phyloP scores from a whole-genome alignment of 2,888 invertebrate genomes.

The Parasteatoda lunata region DNA sequence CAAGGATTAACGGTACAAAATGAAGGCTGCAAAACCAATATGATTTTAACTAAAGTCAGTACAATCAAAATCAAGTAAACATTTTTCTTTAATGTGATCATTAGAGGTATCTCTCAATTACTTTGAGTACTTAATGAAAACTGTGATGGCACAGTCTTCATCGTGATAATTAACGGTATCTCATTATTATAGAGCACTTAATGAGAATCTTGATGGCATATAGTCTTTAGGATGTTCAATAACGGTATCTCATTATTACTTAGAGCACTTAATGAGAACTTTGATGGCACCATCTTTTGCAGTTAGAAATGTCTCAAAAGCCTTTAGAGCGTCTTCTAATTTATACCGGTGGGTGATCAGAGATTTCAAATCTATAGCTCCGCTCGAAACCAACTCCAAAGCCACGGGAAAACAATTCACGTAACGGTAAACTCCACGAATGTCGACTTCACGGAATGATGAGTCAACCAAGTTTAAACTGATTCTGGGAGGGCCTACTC shows the following conservation, averaged over 20 bases:
- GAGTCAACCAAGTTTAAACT: slow-evolving; percentile 88
- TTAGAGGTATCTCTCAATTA: too few relatives aligned
- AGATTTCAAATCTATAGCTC: slow-evolving; percentile 85
- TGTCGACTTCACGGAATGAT: slow-evolving; percentile 89
- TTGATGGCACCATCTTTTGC: slow-evolving; percentile 83
- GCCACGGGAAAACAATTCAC: slow-evolving; percentile 90
- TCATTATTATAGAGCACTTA: too few relatives aligned
- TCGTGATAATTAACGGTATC: too few relatives aligned
- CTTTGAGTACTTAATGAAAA: too few relatives aligned
- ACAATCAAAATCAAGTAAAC: too few relatives aligned
- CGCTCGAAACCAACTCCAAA: slow-evolving; percentile 84
- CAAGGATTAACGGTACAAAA: too few relatives aligned
- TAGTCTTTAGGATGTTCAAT: too few relatives aligned
- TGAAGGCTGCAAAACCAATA: too few relatives aligned
- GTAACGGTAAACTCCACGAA: slow-evolving; percentile 94
- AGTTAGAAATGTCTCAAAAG: slow-evolving; percentile 86
- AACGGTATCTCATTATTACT: background rate
- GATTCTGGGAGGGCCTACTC: slow-evolving; percentile 86
- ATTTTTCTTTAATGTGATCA: too few relatives aligned
- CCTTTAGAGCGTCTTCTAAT: slow-evolving; percentile 84
- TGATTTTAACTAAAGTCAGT: too few relatives aligned
- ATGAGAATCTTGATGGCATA: too few relatives aligned
- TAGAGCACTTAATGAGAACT: slow-evolving; percentile 72
- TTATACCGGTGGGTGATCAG: slow-evolving; percentile 88
- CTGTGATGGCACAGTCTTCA: too few relatives aligned